Evolutionary conservation across 2,888 invertebrate species (phyloP), one percentile per base, ranked within the genome.

Genomic region (Salpingus planirostris): DNA sequence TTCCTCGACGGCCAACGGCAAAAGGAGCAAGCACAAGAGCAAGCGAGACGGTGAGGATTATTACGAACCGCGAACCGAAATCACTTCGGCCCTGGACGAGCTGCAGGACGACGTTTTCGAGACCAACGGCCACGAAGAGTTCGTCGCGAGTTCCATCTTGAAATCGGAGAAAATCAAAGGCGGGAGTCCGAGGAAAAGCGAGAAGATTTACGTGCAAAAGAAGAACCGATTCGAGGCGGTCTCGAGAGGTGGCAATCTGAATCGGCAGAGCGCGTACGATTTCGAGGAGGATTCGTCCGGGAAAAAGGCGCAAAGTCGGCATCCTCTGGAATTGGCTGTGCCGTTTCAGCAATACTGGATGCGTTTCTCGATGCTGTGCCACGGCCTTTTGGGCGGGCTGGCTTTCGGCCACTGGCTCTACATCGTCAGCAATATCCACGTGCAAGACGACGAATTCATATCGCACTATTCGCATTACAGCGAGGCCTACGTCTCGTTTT

Each of bases 371-470:
- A 65, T 67, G 0, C 67, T 76, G 0, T 74, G 74, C 46, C 76
- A 74, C 51, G 76, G 76, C 0, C 60, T 76, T 2, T 62, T 77
- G 1, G 76, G 71, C 0, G 77, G 77, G 0, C 42, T 76, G 10
- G 68, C 73, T 0, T 55, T 77, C 13, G 70, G 75, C 57, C 76
- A 77, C 42, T 66, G 73, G 21, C 62, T 75, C 1, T 67, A 75
- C 6, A 66, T 76, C 46, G 67, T 71, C 43, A 69, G 69, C 40
- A 73, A 72, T 0, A 67, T 54, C 14, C 49, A 55, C 41, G 44
- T 70, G 24, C 55, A 56, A 24, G 56, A 60, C 28, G 46, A 50
- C 15, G 55, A 59, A 15, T 59, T 58, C 38, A 40, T 64, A 13
- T 44, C 50, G 13, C 56, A 59, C 38, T 64, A 64, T 40, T 59